A percentile compares a stretch with the other conserved stretches of the same genome.
Conservation (phyloP, 2,888 invertebrate species). For the Drosophila sordidapex region DNA sequence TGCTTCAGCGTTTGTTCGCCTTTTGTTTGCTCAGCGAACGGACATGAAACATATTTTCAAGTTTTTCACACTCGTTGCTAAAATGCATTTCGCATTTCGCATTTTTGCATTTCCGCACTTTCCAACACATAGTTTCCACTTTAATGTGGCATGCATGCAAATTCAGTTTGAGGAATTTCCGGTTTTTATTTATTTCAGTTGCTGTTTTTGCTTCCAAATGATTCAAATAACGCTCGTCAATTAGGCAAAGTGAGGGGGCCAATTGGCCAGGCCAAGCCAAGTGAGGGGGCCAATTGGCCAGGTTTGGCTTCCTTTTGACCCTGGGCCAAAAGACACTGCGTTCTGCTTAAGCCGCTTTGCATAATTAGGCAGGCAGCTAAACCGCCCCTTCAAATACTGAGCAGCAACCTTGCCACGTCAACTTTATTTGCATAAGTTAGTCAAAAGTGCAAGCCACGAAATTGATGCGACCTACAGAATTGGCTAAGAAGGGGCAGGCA, state of each 20-base stretch:
- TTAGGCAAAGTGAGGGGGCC: slow-evolving; percentile 49
- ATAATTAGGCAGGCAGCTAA: slow-evolving; percentile 68
- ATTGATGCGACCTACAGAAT: slow-evolving; percentile 53
- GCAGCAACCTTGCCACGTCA: slow-evolving; percentile 47
- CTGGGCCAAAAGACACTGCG: slow-evolving; percentile 27
- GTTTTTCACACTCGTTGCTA: slow-evolving; percentile 62
- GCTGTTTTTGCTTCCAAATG: slow-evolving; percentile 9
- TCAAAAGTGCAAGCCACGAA: slow-evolving; percentile 67
- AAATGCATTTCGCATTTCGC: slow-evolving; percentile 52
- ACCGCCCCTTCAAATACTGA: neutral
- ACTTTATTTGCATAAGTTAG: slow-evolving; percentile 61
- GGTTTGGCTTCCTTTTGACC: slow-evolving; percentile 57
- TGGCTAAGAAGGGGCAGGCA: slow-evolving; percentile 9
- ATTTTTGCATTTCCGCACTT: slow-evolving; percentile 71
- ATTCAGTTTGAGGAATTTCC: slow-evolving; percentile 39
- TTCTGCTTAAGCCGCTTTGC: slow-evolving; percentile 67
- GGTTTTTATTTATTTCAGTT: slow-evolving; percentile 16
- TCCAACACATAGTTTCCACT: slow-evolving; percentile 27
- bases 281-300: slow-evolving; percentile 27
- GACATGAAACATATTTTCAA: slow-evolving; percentile 55
- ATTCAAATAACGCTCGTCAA: slow-evolving; percentile 48
- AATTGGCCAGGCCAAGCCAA: slow-evolving; percentile 49
- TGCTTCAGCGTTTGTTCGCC: slow-evolving; percentile 8
- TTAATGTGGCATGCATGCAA: slow-evolving; percentile 58
- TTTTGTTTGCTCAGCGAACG: slow-evolving; percentile 45